These are phyloP conservation scores for Ceratotherium simum DNA, from an alignment of 2,113 vertebrate genomes.

Conservation along the genomic window DNA sequence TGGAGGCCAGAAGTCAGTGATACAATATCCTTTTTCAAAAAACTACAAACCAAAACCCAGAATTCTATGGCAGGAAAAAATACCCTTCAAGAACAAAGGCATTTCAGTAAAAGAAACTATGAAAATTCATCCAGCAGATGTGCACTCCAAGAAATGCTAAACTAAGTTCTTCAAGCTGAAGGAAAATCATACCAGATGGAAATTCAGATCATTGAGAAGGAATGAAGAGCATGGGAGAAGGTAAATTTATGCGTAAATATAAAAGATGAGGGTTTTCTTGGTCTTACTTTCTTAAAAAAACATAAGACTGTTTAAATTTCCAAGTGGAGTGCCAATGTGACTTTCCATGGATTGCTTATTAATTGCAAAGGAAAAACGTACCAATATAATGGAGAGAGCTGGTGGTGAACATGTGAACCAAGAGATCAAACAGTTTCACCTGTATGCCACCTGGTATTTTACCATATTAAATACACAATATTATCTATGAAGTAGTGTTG, in stretches of 20 bases:
- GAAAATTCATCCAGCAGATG: background rate
- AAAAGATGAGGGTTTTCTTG: background rate
- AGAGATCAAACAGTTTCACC: background rate
- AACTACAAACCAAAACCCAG: background rate
- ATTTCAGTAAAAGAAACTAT: background rate
- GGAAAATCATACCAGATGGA: background rate
- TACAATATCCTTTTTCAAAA: background rate
- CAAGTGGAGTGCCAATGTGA: background rate
- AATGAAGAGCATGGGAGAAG: background rate
- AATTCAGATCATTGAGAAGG: background rate
- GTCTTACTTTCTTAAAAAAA: conserved; percentile 2
- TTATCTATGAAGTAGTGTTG: background rate
- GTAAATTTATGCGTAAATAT: background rate
- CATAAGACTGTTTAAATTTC: background rate
- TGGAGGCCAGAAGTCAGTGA: background rate
- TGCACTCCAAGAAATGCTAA: background rate
- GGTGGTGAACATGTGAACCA: background rate
- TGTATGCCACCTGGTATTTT: background rate
- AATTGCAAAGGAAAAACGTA: background rate
- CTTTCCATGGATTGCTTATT: background rate
- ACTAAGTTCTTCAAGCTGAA: background rate
- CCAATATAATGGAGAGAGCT: background rate
- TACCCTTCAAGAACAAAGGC: background rate
- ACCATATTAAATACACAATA: background rate
- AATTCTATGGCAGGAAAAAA: background rate